phyloP scores from a whole-genome alignment of 1,140 invertebrate genomes.

The Leptinotarsa undecemlineata region DNA sequence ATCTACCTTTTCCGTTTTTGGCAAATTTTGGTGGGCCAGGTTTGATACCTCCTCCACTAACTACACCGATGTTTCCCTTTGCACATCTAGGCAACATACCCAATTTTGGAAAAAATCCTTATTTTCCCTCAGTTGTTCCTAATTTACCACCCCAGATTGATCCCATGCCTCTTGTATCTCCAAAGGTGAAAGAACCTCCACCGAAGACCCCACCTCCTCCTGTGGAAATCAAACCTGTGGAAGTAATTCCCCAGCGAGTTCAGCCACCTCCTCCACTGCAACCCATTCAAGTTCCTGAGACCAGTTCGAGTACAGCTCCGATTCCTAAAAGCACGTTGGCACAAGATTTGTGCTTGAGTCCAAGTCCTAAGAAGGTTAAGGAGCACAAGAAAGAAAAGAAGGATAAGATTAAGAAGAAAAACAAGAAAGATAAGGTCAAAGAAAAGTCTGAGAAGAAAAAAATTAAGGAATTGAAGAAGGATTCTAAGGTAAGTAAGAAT shows the following conservation, averaged over 20 bases:
- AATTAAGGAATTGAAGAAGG: conserved; percentile 64
- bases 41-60: conserved; percentile 66
- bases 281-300: conserved; percentile 27
- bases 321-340: conserved; percentile 34
- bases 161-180: conserved; percentile 45
- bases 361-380: conserved; percentile 53
- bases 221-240: conserved; percentile 38
- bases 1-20: conserved; percentile 58
- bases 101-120: conserved; percentile 61
- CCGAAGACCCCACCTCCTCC: conserved; percentile 27
- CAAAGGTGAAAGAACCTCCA: conserved; percentile 33
- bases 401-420: conserved; percentile 62
- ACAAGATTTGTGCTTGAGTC: conserved; percentile 21
- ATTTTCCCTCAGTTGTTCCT: conserved; percentile 54
- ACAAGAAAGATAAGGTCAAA: conserved; percentile 62
- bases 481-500: conserved; percentile 38
- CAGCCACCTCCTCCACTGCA: conserved; percentile 35
- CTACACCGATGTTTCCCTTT: conserved; percentile 61
- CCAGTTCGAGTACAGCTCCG: conserved; percentile 19
- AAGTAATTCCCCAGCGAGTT: conserved; percentile 32
- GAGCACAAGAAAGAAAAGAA: conserved; percentile 79
- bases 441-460: conserved; percentile 64
- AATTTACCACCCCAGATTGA: conserved; percentile 54
- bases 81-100: conserved; percentile 51
- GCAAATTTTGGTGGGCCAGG: conserved; percentile 57